These are phyloP conservation scores for Pangasius djambal DNA, from an alignment of 2,797 vertebrate species.

Conservation along the genomic window DNA sequence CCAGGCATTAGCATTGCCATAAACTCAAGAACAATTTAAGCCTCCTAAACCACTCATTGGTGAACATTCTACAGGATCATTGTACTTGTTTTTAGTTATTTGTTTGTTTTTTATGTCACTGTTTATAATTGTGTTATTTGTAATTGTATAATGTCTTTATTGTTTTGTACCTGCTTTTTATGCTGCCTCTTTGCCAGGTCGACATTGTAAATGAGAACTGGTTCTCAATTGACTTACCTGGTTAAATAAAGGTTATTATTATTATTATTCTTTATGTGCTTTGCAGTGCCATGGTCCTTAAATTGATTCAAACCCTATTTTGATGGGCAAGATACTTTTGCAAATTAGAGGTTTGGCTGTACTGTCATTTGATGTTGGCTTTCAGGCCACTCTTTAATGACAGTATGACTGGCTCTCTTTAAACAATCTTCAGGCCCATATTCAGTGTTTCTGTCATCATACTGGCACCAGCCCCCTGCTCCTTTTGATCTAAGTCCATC, in stretches of 20 bases:
- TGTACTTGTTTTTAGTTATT: no score
- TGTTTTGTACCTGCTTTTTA: no score
- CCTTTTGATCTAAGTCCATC: constrained; percentile 79
- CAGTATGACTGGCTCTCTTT: constrained; percentile 65
- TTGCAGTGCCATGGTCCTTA: not conserved
- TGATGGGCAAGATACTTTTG: constrained; percentile 45
- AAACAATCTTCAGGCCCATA: constrained; percentile 65
- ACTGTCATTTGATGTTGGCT: constrained; percentile 60
- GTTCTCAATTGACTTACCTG: no score
- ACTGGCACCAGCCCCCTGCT: constrained; percentile 71
- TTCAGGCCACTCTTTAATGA: constrained; percentile 64
- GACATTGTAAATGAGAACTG: no score
- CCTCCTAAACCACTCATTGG: not conserved
- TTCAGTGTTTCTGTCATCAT: constrained; percentile 73
- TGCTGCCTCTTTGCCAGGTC: no score
- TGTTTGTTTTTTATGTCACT: no score
- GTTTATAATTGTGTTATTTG: no score
- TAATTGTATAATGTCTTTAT: no score
- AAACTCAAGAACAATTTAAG: constrained; percentile 39
- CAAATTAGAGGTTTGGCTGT: constrained; percentile 67
- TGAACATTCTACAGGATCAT: no score
- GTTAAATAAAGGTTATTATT: no score
- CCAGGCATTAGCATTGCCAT: constrained; percentile 37
- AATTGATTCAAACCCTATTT: constrained; percentile 60
- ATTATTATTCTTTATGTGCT: not conserved